A percentile compares a stretch with the other conserved stretches of the same genome.
These are phyloP conservation scores for Emys orbicularis DNA, from an alignment of 2,797 vertebrate genomes.

Conservation along the genomic window DNA sequence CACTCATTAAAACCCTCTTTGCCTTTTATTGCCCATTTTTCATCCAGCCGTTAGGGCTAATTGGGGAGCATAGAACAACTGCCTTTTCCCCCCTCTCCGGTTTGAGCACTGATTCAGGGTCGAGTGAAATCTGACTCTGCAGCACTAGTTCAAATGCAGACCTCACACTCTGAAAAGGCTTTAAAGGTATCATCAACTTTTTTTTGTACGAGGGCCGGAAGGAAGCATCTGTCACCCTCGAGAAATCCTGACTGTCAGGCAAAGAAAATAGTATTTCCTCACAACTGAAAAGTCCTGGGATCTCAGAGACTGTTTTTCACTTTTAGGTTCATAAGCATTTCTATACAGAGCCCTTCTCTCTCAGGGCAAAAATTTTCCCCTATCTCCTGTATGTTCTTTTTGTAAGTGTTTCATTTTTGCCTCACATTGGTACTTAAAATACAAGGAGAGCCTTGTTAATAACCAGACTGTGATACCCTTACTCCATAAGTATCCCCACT, in stretches of 20 bases:
- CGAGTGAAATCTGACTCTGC: fast-evolving
- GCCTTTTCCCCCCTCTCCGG: fast-evolving
- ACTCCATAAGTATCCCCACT: background rate
- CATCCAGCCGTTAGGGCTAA: background rate
- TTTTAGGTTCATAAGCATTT: fast-evolving
- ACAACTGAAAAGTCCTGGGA: background rate
- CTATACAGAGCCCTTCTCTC: background rate
- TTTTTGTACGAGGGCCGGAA: background rate
- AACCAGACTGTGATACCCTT: background rate
- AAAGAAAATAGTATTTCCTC: fast-evolving
- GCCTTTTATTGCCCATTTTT: background rate
- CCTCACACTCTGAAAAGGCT: background rate
- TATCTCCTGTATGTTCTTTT: background rate
- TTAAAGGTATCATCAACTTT: fast-evolving
- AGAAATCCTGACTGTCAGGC: fast-evolving
- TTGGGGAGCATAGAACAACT: background rate
- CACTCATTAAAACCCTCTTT: background rate
- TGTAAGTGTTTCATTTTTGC: background rate
- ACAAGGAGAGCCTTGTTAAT: background rate
- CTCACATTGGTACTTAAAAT: background rate
- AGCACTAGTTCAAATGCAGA: fast-evolving
- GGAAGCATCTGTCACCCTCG: background rate
- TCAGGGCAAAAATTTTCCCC: background rate
- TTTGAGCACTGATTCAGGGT: fast-evolving
- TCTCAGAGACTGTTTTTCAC: background rate